Conservation (phyloP, 2,797 vertebrate genomes). For the Sphenodon punctatus region DNA sequence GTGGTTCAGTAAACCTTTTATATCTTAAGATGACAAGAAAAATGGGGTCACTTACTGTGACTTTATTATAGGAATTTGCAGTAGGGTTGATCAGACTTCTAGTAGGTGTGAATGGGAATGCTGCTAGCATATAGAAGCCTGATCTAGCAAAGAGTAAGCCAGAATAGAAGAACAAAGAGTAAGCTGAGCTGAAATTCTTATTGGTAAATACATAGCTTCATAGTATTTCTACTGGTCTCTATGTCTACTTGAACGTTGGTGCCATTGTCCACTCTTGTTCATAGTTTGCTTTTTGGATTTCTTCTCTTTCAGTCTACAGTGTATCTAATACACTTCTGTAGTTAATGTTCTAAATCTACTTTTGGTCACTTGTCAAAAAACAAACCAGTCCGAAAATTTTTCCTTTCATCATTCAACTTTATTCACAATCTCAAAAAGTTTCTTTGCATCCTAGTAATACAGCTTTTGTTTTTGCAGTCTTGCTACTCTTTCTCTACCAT, state of each 20-base stretch:
- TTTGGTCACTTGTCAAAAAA: not conserved
- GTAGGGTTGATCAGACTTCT: not conserved
- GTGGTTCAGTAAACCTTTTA: slow-evolving; percentile 22
- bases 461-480: not conserved
- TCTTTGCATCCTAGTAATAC: not conserved
- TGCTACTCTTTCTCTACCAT: not conserved
- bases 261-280: too few relatives aligned
- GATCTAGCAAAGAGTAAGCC: not conserved
- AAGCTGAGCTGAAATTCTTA: not conserved
- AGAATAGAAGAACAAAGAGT: too few relatives aligned
- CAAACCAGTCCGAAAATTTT: not conserved
- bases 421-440: not conserved
- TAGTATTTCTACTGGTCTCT: not conserved
- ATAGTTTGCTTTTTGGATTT: not conserved
- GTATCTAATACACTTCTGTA: not conserved
- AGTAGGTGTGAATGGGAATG: not conserved
- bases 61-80: not conserved
- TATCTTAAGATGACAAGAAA: slow-evolving; percentile 19
- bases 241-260: too few relatives aligned
- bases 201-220: fast-evolving
- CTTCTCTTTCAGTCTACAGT: fast-evolving
- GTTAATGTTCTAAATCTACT: not conserved
- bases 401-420: not conserved
- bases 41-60: not conserved
- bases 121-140: not conserved